phyloP scores from a whole-genome alignment of 2,888 invertebrate species.

The Pseudanteris insignis region DNA sequence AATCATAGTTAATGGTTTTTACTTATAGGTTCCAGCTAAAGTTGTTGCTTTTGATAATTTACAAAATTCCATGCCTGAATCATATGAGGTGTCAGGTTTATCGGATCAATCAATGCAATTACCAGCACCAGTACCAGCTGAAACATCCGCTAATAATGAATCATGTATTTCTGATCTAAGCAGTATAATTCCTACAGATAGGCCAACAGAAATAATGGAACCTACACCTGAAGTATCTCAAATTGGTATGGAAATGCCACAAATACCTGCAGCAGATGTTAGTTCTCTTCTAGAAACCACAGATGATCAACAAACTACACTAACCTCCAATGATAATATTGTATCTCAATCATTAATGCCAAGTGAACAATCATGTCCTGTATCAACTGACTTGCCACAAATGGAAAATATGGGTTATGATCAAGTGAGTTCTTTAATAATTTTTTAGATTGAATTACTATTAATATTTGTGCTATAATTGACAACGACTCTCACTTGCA shows the following conservation, averaged over 20 bases:
- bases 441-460: no score
- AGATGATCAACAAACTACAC: constrained; percentile 48
- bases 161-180: constrained; percentile 57
- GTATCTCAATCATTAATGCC: constrained; percentile 64
- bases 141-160: constrained; percentile 57
- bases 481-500: no score
- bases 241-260: constrained; percentile 60
- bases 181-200: constrained; percentile 55
- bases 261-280: constrained; percentile 58
- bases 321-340: constrained; percentile 11
- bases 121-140: constrained; percentile 54
- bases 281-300: constrained; percentile 53
- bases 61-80: constrained; percentile 23
- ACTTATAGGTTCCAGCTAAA: constrained; percentile 24
- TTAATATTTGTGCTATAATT: no score
- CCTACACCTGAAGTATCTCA: constrained; percentile 64
- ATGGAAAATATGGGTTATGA: constrained; percentile 75
- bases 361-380: constrained; percentile 48
- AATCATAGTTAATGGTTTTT: neutral
- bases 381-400: constrained; percentile 57
- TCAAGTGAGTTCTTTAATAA: constrained; percentile 66
- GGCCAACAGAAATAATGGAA: constrained; percentile 57
- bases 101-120: constrained; percentile 42
- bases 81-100: constrained; percentile 32
- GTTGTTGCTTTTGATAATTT: constrained; percentile 11